A percentile compares a stretch with the other conserved stretches of the same genome.
Conservation (phyloP, 2,888 invertebrate species). For the Blomia tropicalis region DNA sequence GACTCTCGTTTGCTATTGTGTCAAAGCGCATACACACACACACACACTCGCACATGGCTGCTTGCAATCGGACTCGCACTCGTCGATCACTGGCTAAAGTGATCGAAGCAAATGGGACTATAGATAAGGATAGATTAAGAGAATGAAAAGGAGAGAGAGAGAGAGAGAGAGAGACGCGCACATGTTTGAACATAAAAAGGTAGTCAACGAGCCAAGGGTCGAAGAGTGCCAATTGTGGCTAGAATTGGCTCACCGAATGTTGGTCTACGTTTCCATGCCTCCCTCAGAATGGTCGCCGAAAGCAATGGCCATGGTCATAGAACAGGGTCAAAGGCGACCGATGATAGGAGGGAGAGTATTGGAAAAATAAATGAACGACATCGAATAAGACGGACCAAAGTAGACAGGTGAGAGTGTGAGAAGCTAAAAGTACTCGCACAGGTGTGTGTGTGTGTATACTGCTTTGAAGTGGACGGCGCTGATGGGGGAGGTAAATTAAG, state of each 20-base stretch:
- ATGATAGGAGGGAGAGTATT: not conserved
- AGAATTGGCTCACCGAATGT: not conserved
- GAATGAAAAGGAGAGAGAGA: conserved; percentile 2
- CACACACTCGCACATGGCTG: no score
- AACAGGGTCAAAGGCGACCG: conserved; percentile 12
- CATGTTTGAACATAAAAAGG: no score
- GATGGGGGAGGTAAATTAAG: not conserved
- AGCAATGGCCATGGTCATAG: no score
- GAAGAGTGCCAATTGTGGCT: not conserved
- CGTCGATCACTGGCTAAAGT: no score
- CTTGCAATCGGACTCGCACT: no score
- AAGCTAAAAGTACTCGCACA: not conserved
- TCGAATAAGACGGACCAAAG: not conserved
- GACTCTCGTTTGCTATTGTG: no score
- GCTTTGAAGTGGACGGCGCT: not conserved
- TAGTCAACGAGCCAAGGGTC: not conserved
- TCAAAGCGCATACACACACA: no score
- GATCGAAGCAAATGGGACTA: no score
- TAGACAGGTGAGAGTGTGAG: not conserved
- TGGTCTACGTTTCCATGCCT: no score
- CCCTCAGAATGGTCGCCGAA: no score
- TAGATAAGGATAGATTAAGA: no score
- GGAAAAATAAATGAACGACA: not conserved
- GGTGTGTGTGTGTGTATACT: conserved; percentile 4
- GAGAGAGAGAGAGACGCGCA: not conserved